These are phyloP conservation scores for Vollenhovia emeryi DNA, from an alignment of 1,140 invertebrate species.

Conservation along the genomic window DNA sequence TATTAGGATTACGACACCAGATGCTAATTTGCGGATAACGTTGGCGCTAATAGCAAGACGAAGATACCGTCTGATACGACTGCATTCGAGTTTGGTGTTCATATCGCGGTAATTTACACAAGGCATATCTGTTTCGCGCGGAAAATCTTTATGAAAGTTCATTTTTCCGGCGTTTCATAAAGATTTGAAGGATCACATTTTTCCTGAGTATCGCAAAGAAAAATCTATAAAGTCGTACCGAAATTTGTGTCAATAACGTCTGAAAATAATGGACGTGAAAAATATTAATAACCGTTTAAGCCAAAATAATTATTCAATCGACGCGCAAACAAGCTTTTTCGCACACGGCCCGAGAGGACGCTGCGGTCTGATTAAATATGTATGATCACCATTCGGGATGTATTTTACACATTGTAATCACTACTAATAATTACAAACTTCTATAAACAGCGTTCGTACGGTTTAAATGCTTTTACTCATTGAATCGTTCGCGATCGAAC, in stretches of 20 bases:
- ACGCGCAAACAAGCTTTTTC: constrained; percentile 6
- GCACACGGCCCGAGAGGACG: not conserved
- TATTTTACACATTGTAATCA: constrained; percentile 45
- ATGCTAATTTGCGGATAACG: constrained; percentile 48
- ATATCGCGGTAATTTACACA: not conserved
- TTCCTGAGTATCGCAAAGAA: not conserved
- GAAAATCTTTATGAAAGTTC: not conserved
- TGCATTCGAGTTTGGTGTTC: not conserved
- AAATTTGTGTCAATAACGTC: not conserved
- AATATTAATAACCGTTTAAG: constrained; percentile 3
- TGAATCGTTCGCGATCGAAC: constrained; percentile 6
- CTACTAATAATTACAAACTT: constrained; percentile 41
- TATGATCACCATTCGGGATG: constrained; percentile 11
- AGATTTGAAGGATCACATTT: not conserved
- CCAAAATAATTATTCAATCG: constrained; percentile 31
- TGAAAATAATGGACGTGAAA: not conserved
- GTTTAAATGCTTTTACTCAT: constrained; percentile 47
- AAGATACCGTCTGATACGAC: not conserved
- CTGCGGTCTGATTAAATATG: constrained; percentile 34
- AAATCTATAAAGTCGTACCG: not conserved
- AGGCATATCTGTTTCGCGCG: not conserved
- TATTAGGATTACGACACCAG: constrained; percentile 39
- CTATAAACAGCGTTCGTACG: constrained; percentile 27
- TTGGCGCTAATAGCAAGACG: constrained; percentile 1
- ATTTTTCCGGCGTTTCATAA: not conserved